A percentile compares a stretch with the other conserved stretches of the same genome.
Evolutionary conservation across 2,113 vertebrate genomes (phyloP).

Genomic region (Toxotes jaculatrix): DNA sequence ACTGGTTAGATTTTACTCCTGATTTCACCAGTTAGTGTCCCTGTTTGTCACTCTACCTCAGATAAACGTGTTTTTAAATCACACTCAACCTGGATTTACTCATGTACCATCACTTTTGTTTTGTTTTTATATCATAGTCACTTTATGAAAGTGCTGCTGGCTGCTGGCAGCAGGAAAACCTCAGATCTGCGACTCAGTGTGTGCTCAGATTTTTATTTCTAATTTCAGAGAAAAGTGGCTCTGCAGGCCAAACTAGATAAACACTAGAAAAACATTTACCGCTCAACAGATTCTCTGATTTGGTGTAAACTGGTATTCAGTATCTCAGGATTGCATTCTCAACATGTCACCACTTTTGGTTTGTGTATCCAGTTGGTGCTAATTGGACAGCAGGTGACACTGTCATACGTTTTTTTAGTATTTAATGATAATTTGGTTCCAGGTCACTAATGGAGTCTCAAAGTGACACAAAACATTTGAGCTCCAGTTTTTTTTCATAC

Average conservation of each 20-base stretch:
- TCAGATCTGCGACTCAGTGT: constrained; percentile 12
- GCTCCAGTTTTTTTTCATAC: neutral
- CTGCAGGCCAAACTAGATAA: neutral
- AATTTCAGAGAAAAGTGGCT: neutral
- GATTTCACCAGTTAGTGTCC: neutral
- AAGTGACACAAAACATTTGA: neutral
- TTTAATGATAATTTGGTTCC: neutral
- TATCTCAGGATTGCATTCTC: neutral
- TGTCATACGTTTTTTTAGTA: neutral
- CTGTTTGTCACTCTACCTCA: constrained; percentile 64
- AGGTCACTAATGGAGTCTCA: neutral
- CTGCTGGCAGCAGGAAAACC: constrained; percentile 37
- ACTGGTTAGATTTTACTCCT: neutral
- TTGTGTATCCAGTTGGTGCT: neutral
- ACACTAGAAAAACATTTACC: neutral
- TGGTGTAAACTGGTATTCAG: neutral
- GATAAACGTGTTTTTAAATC: constrained; percentile 14
- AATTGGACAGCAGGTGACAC: neutral
- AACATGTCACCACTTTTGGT: neutral
- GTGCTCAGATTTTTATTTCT: neutral
- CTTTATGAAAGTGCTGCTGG: constrained; percentile 60
- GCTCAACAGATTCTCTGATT: neutral
- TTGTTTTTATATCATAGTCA: constrained; percentile 48
- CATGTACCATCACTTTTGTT: constrained; percentile 10
- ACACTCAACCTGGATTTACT: constrained; percentile 21